Conservation (phyloP, 1,140 invertebrate genomes). For the Drosophila pachea region DNA sequence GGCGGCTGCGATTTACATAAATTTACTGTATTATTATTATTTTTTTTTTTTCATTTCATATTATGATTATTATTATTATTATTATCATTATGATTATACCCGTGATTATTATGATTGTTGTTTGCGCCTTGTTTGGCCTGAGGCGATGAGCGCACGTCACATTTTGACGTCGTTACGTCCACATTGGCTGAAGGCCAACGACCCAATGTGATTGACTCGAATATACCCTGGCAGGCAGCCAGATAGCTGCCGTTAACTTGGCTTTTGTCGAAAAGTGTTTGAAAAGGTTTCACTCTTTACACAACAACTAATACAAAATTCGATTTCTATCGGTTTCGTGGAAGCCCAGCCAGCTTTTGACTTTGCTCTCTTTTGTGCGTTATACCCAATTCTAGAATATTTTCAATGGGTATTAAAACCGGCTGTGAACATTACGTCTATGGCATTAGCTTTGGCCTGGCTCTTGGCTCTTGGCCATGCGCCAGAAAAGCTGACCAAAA, state of each 20-base stretch:
- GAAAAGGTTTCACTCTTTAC: too few species aligned
- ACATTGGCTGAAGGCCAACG: slow-evolving; percentile 5
- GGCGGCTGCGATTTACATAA: slow-evolving; percentile 60
- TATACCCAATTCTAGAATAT: neutral
- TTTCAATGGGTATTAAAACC: slow-evolving; percentile 29
- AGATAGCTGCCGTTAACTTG: too few species aligned
- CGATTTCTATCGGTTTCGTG: too few species aligned
- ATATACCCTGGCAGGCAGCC: neutral
- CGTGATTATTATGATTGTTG: slow-evolving; percentile 35
- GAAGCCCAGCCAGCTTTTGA: too few species aligned
- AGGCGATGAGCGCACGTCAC: slow-evolving; percentile 46
- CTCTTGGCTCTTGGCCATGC: slow-evolving; percentile 52
- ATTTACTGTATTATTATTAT: too few species aligned
- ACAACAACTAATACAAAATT: too few species aligned
- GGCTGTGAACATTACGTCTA: slow-evolving; percentile 43
- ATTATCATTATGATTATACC: slow-evolving; percentile 51
- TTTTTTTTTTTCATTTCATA: slow-evolving; percentile 70
- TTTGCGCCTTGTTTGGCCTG: slow-evolving; percentile 52
- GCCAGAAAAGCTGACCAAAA: slow-evolving; percentile 46
- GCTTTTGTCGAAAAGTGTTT: neutral
- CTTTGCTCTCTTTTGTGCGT: neutral
- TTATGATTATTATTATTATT: slow-evolving; percentile 64
- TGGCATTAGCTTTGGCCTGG: slow-evolving; percentile 38
- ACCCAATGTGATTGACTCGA: neutral
- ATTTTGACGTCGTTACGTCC: slow-evolving; percentile 47